These are phyloP conservation scores for Sinella curviseta DNA, from an alignment of 1,140 invertebrate genomes.

Conservation along the genomic window DNA sequence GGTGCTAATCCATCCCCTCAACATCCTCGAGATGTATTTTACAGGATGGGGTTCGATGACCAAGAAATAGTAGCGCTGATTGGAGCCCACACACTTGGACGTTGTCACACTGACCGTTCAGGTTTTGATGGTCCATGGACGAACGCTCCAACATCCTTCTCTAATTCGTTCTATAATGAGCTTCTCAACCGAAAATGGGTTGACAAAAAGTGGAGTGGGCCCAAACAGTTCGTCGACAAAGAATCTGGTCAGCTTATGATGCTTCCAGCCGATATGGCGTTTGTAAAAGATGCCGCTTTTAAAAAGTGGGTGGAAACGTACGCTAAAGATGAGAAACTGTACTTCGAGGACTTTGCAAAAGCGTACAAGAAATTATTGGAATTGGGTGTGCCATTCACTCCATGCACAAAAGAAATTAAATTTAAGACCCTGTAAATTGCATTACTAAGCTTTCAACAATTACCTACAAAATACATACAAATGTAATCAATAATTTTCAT, in stretches of 20 bases:
- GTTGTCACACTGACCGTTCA: slow-evolving; percentile 39
- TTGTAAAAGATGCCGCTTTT: slow-evolving; percentile 40
- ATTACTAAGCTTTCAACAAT: not conserved
- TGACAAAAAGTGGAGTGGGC: slow-evolving; percentile 38
- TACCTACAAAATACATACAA: not conserved
- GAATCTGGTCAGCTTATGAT: slow-evolving; percentile 44
- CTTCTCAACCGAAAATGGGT: slow-evolving; percentile 41
- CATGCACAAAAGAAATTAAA: slow-evolving; percentile 29
- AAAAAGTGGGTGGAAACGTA: slow-evolving; percentile 41
- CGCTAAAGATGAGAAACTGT: slow-evolving; percentile 43
- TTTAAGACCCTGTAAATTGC: slow-evolving; percentile 31
- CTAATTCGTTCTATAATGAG: slow-evolving; percentile 34
- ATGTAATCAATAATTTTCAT: too few species aligned
- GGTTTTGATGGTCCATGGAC: slow-evolving; percentile 46
- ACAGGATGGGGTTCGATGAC: slow-evolving; percentile 40
- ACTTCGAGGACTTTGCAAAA: slow-evolving; percentile 42
- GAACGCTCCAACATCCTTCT: slow-evolving; percentile 39
- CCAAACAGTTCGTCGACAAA: slow-evolving; percentile 43
- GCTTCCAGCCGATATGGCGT: slow-evolving; percentile 44
- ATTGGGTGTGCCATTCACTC: slow-evolving; percentile 38
- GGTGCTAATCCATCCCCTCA: slow-evolving; percentile 28
- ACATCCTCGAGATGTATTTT: slow-evolving; percentile 39
- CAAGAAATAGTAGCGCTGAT: slow-evolving; percentile 38
- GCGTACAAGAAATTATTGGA: slow-evolving; percentile 42
- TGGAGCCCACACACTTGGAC: slow-evolving; percentile 37